phyloP scores from a whole-genome alignment of 1,140 invertebrate genomes.

The Neodiprion pinetum region DNA sequence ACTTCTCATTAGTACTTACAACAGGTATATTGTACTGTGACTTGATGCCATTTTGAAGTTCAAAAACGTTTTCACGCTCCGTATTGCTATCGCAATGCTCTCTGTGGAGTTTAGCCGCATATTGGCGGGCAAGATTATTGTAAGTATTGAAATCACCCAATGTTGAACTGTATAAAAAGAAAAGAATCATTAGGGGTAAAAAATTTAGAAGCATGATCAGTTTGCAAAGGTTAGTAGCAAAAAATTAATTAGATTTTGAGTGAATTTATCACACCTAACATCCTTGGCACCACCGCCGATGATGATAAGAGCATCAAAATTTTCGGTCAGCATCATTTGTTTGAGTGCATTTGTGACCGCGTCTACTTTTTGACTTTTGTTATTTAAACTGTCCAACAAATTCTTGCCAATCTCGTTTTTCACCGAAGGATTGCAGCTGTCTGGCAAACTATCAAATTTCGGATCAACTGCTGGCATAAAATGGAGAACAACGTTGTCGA shows the following conservation, averaged over 20 bases:
- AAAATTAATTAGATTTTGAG: slow-evolving; percentile 8
- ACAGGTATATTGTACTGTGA: slow-evolving; percentile 46
- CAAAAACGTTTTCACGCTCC: slow-evolving; percentile 38
- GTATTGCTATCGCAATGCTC: slow-evolving; percentile 45
- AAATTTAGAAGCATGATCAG: not conserved
- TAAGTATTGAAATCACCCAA: slow-evolving; percentile 55
- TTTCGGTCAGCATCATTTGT: slow-evolving; percentile 62
- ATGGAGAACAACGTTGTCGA: slow-evolving; percentile 79
- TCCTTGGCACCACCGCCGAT: slow-evolving; percentile 69
- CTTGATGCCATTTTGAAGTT: slow-evolving; percentile 46
- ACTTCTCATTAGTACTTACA: slow-evolving; percentile 35
- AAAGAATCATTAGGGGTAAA: slow-evolving; percentile 9
- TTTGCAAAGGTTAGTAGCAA: not conserved
- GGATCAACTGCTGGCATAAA: slow-evolving; percentile 77
- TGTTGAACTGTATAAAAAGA: slow-evolving; percentile 49
- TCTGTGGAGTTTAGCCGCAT: slow-evolving; percentile 38
- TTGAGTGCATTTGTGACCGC: slow-evolving; percentile 66
- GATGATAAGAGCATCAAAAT: slow-evolving; percentile 70
- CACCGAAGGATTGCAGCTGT: slow-evolving; percentile 58
- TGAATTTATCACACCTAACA: slow-evolving; percentile 59
- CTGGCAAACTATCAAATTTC: slow-evolving; percentile 59
- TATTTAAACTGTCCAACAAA: slow-evolving; percentile 59
- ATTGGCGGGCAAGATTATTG: slow-evolving; percentile 61
- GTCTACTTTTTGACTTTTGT: slow-evolving; percentile 49
- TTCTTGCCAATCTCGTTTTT: slow-evolving; percentile 67